These are phyloP conservation scores for Strix occidentalis DNA, from an alignment of 2,797 vertebrate species.

Conservation along the genomic window DNA sequence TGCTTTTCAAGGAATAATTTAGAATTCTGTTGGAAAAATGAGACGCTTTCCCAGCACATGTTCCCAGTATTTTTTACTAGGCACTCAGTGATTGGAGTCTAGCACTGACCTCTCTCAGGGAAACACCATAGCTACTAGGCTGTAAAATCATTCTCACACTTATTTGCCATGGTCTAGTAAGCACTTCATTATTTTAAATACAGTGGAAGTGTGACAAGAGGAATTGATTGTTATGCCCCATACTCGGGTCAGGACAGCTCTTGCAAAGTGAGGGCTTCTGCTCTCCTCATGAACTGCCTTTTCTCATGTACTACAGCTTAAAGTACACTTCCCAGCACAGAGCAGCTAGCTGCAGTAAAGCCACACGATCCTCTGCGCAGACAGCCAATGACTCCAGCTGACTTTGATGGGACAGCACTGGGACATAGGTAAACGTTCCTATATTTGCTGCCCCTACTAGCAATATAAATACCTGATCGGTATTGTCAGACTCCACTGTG, in stretches of 20 bases:
- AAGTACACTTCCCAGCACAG: not conserved
- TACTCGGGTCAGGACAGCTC: not conserved
- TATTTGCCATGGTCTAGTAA: not conserved
- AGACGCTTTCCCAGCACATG: not conserved
- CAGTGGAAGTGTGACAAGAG: not conserved
- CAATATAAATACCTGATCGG: not conserved
- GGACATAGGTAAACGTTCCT: not conserved
- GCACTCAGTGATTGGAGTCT: not conserved
- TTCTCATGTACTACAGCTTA: not conserved
- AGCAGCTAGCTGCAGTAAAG: not conserved
- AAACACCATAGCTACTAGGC: not conserved
- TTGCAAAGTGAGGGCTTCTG: not conserved
- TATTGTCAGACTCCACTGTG: not conserved
- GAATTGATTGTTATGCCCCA: not conserved
- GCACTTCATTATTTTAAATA: not conserved
- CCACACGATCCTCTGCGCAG: not conserved
- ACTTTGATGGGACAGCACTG: not conserved
- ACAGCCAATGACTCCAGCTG: not conserved
- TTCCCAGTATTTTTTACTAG: not conserved
- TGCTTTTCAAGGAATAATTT: not conserved
- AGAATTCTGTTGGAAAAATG: not conserved
- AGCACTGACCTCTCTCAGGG: not conserved
- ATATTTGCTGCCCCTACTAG: not conserved
- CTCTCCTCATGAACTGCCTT: not conserved
- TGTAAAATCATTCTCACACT: not conserved